These are phyloP conservation scores for Apotomis capreana DNA, from an alignment of 2,888 invertebrate genomes.

Conservation along the genomic window DNA sequence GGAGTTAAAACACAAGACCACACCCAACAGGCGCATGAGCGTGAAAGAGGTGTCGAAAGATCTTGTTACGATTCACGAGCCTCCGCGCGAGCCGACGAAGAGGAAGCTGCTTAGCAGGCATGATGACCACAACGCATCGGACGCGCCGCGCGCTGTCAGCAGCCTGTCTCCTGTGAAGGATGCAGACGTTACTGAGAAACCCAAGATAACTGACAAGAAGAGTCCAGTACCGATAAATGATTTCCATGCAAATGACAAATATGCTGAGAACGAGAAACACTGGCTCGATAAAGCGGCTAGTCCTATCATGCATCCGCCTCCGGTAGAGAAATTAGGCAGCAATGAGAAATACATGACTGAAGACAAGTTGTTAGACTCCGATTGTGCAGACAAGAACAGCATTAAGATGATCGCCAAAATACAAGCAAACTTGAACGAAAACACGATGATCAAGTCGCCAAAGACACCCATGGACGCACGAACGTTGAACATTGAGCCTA, in stretches of 20 bases:
- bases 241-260: constrained; percentile 52
- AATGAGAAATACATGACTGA: constrained; percentile 79
- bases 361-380: constrained; percentile 73
- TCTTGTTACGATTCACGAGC: constrained; percentile 46
- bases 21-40: constrained; percentile 56
- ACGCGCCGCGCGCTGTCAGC: constrained; percentile 44
- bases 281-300: constrained; percentile 74
- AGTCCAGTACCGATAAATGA: constrained; percentile 52
- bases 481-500: constrained; percentile 65
- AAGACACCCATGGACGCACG: constrained; percentile 80
- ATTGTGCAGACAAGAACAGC: constrained; percentile 73
- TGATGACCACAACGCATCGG: constrained; percentile 45
- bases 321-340: constrained; percentile 71
- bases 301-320: constrained; percentile 69
- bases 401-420: constrained; percentile 79
- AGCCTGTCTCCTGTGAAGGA: constrained; percentile 60
- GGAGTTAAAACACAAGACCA: constrained; percentile 60
- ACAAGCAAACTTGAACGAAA: constrained; percentile 78
- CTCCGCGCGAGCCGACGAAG: constrained; percentile 48
- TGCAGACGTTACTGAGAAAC: constrained; percentile 48
- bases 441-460: constrained; percentile 80
- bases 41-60: constrained; percentile 52
- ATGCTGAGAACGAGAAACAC: constrained; percentile 65
- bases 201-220: constrained; percentile 56
- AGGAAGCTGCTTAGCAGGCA: constrained; percentile 52